phyloP scores from a whole-genome alignment of 2,888 invertebrate species.

The Oxytorus armatus region DNA sequence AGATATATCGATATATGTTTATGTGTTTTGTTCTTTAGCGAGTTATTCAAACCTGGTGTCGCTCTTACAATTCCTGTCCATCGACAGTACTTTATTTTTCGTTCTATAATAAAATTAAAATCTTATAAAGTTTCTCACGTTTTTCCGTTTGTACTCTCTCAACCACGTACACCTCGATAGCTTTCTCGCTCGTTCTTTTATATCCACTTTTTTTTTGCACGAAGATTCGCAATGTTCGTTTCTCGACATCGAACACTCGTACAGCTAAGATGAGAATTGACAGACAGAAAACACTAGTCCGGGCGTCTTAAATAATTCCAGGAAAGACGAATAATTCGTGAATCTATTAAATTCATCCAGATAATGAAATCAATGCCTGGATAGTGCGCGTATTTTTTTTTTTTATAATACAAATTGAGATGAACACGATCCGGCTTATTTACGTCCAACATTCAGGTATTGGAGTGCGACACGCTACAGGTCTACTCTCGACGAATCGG shows the following conservation, averaged over 20 bases:
- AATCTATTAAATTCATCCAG: too few species aligned
- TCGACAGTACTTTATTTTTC: too few species aligned
- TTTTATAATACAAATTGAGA: neutral
- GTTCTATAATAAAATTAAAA: too few species aligned
- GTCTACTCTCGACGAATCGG: neutral
- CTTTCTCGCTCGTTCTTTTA: neutral
- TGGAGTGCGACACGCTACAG: slow-evolving; percentile 46
- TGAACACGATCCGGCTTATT: too few species aligned
- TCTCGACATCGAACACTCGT: neutral
- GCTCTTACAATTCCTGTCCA: too few species aligned
- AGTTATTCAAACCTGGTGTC: too few species aligned
- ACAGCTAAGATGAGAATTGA: neutral
- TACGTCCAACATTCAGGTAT: neutral
- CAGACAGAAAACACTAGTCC: neutral
- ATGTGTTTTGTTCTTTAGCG: too few species aligned
- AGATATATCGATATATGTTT: too few species aligned
- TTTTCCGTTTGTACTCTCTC: slow-evolving; percentile 60
- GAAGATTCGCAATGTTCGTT: slow-evolving; percentile 20
- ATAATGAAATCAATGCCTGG: too few species aligned
- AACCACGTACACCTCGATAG: slow-evolving; percentile 47
- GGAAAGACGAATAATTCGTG: neutral
- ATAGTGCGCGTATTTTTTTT: neutral
- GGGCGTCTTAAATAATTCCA: neutral
- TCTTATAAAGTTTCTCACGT: slow-evolving; percentile 62
- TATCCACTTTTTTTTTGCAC: neutral